Percentiles rank a stretch among this genome's conserved stretches.
phyloP scores from a whole-genome alignment of 2,113 vertebrate genomes.

The Orcinus orca region DNA sequence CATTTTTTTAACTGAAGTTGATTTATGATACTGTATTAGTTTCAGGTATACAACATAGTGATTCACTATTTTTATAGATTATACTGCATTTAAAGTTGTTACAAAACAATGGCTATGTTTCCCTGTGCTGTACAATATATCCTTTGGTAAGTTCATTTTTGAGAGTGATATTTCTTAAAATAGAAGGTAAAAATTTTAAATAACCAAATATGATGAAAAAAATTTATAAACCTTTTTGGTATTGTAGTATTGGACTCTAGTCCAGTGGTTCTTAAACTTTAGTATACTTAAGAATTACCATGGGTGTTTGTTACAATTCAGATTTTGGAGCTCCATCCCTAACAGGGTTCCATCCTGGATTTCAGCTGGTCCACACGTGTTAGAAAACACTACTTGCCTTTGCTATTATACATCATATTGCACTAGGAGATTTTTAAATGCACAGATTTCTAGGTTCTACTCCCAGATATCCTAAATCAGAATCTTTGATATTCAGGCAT shows the following conservation, averaged over 20 bases:
- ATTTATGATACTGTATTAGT: background rate
- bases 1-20: background rate
- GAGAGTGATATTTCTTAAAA: background rate
- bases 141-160: background rate
- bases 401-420: background rate
- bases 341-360: background rate
- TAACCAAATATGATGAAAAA: background rate
- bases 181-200: background rate
- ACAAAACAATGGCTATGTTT: background rate
- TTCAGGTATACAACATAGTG: background rate
- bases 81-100: background rate
- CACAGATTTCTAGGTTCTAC: background rate
- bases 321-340: background rate
- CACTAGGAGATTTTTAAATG: background rate
- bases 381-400: background rate
- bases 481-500: background rate
- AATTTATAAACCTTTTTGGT: background rate
- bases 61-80: background rate
- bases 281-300: background rate
- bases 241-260: background rate
- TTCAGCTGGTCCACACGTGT: background rate
- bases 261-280: background rate
- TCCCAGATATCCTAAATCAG: background rate
- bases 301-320: slow-evolving; percentile 1
- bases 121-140: background rate